Evolutionary conservation across 2,888 invertebrate genomes (phyloP).

Genomic region (Chymomyza fuscimana): DNA sequence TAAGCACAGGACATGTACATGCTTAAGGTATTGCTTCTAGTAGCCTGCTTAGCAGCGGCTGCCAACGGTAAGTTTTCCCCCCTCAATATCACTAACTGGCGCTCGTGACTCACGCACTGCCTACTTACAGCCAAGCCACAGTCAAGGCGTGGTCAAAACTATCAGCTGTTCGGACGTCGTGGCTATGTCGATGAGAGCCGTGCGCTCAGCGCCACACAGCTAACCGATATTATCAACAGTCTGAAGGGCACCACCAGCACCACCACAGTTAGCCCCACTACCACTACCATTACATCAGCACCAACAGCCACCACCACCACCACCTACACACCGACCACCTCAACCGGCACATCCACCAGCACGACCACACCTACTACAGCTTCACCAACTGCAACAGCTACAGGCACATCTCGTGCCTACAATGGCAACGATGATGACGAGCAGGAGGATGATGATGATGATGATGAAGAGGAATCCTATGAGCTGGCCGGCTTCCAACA

Average conservation of each 20-base stretch:
- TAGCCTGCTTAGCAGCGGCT: conserved; percentile 54
- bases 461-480: neutral
- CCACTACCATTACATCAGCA: conserved; percentile 8
- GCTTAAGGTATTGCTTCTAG: conserved; percentile 44
- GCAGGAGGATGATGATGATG: conserved; percentile 1
- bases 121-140: conserved; percentile 46
- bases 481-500: neutral
- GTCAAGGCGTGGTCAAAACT: conserved; percentile 25
- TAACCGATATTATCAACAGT: conserved; percentile 43
- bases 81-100: neutral
- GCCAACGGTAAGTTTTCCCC: conserved; percentile 6
- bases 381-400: conserved; percentile 4
- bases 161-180: conserved; percentile 41
- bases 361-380: neutral
- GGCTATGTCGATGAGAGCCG: conserved; percentile 50
- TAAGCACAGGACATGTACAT: conserved; percentile 45
- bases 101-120: neutral
- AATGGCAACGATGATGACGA: conserved; percentile 15
- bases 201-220: conserved; percentile 36
- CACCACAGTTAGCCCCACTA: neutral
- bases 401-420: neutral
- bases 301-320: conserved; percentile 2
- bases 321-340: neutral
- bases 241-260: conserved; percentile 29
- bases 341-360: neutral